Percentiles rank a stretch among this genome's conserved stretches.
Conservation (phyloP, 2,888 invertebrate genomes). For the Reticulitermes lucifugus region DNA sequence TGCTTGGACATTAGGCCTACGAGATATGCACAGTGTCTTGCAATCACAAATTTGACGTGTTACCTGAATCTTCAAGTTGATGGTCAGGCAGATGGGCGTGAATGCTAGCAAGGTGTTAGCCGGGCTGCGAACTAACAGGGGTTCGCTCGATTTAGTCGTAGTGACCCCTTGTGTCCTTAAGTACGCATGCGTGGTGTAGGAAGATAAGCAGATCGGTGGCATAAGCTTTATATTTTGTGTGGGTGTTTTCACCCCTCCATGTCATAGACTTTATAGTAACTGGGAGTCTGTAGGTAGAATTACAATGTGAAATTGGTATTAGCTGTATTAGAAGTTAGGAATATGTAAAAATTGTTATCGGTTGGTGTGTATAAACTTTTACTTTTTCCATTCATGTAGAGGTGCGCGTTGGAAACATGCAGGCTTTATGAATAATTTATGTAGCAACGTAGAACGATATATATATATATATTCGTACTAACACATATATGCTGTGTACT, state of each 20-base stretch:
- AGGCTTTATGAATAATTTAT: neutral
- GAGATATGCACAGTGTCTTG: too few relatives aligned
- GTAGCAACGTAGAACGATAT: neutral
- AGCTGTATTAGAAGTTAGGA: neutral
- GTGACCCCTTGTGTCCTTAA: neutral
- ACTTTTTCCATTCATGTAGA: neutral
- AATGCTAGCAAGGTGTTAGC: constrained; percentile 28
- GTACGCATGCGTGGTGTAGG: constrained; percentile 21
- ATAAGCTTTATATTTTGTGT: neutral
- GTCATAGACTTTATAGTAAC: neutral
- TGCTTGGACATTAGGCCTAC: too few relatives aligned
- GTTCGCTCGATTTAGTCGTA: constrained; percentile 11
- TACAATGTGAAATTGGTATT: neutral
- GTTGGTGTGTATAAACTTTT: neutral
- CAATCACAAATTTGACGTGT: neutral
- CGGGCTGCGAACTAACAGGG: constrained; percentile 31
- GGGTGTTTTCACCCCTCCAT: constrained; percentile 25
- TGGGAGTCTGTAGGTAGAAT: neutral
- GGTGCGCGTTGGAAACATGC: neutral
- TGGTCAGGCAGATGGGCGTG: neutral
- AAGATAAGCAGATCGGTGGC: neutral
- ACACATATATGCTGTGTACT: too few relatives aligned
- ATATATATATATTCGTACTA: neutral
- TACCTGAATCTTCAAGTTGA: constrained; percentile 2
- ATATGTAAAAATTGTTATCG: neutral